A percentile compares a stretch with the other conserved stretches of the same genome.
These are phyloP conservation scores for Mamestra brassicae DNA, from an alignment of 2,888 invertebrate genomes.

Conservation along the genomic window DNA sequence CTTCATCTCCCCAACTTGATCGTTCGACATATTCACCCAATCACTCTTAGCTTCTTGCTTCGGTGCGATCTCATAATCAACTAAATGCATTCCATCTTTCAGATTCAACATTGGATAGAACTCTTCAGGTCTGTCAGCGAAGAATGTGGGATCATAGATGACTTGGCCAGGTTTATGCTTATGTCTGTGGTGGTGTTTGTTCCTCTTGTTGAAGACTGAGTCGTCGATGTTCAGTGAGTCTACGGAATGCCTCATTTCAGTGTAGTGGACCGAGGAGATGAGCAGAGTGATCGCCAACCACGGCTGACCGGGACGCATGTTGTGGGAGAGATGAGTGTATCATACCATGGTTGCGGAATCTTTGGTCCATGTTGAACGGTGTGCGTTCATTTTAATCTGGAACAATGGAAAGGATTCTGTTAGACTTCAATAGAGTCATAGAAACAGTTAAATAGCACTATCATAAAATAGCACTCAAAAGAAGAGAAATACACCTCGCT, in stretches of 20 bases:
- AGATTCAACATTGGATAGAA: slow-evolving; percentile 71
- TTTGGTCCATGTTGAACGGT: slow-evolving; percentile 77
- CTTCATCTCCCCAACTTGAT: slow-evolving; percentile 83
- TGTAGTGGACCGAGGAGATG: slow-evolving; percentile 75
- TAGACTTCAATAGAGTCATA: background rate
- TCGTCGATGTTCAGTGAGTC: slow-evolving; percentile 67
- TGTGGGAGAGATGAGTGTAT: slow-evolving; percentile 72
- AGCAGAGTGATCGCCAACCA: slow-evolving; percentile 84
- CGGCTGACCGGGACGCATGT: slow-evolving; percentile 81
- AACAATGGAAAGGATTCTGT: slow-evolving; percentile 71
- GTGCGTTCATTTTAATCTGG: slow-evolving; percentile 81
- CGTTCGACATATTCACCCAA: slow-evolving; percentile 84
- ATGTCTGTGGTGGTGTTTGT: slow-evolving; percentile 83
- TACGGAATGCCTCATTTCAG: slow-evolving; percentile 80
- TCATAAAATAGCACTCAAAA: background rate
- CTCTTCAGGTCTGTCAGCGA: slow-evolving; percentile 70
- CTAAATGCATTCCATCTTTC: slow-evolving; percentile 70
- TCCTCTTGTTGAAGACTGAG: slow-evolving; percentile 69
- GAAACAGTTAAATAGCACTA: background rate
- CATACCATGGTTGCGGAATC: slow-evolving; percentile 80
- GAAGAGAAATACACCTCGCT: background rate
- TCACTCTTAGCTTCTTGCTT: slow-evolving; percentile 76
- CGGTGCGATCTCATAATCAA: slow-evolving; percentile 74
- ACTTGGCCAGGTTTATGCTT: slow-evolving; percentile 79
- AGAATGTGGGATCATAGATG: slow-evolving; percentile 66